Conservation (phyloP, 2,888 invertebrate genomes). For the Tiphia femorata region DNA sequence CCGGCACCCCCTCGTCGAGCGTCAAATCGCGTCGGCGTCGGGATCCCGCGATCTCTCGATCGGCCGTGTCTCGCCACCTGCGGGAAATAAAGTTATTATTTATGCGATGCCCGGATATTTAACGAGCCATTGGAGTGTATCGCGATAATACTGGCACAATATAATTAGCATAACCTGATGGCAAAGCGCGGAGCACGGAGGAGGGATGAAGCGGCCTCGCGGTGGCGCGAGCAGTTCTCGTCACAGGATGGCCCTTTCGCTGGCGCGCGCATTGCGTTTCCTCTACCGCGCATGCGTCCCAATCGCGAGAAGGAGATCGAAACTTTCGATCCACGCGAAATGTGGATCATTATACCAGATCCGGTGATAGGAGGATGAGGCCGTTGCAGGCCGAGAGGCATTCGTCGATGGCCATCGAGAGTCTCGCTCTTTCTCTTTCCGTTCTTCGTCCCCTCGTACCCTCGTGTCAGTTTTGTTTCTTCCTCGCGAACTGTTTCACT, state of each 20-base stretch:
- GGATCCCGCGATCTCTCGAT: not conserved
- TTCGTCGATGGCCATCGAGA: not conserved
- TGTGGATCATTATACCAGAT: conserved; percentile 31
- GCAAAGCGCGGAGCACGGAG: too few species aligned
- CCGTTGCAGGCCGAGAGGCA: conserved; percentile 10
- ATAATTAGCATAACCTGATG: conserved; percentile 60
- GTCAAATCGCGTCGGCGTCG: not conserved
- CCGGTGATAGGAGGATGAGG: not conserved
- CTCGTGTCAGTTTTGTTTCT: too few species aligned
- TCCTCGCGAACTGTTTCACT: too few species aligned
- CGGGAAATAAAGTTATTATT: conserved; percentile 56
- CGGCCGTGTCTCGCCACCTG: conserved; percentile 11
- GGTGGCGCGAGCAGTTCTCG: too few species aligned
- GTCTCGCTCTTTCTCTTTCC: not conserved
- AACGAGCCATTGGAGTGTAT: conserved; percentile 41
- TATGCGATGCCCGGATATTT: conserved; percentile 47
- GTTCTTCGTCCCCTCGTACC: not conserved
- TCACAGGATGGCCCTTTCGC: not conserved
- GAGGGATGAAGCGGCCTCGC: too few species aligned
- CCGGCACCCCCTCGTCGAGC: too few species aligned
- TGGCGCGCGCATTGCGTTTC: not conserved
- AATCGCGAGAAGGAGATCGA: conserved; percentile 1
- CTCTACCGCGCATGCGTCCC: not conserved
- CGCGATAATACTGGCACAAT: conserved; percentile 44
- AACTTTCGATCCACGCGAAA: conserved; percentile 18